Evolutionary conservation across 1,140 invertebrate genomes (phyloP), one percentile per base, ranked within the genome.

Genomic region (Paralvinella palmiformis): DNA sequence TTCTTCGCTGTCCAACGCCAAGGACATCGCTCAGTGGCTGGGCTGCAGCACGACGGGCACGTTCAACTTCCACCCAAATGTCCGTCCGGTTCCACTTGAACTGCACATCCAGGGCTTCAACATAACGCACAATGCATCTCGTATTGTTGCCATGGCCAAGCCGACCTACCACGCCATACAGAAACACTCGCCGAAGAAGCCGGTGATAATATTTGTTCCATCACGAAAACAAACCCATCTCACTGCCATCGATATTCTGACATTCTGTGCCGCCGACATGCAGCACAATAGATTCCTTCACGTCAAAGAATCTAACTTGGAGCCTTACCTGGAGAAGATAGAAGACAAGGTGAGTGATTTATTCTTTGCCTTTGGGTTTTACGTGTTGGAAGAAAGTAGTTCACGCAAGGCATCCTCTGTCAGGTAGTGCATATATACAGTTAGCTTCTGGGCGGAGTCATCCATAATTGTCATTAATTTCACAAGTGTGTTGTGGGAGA

Each of bases 51-150:
- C 91, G 3, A 92, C 92, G 66, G 87, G 88, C 32, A 94, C 93
- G 0, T 99, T 98, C 78, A 99, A 99, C 83, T 99, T 99, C 79
- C 94, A 98, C 79, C 96, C 96, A 0, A 96, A 92, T 75, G 95
- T 98, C 7, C 83, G 96, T 22, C 96, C 96, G 7, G 84, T 98
- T 32, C 93, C 94, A 0, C 78, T 99, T 5, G 95, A 99, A 78
- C 81, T 99, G 29, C 93, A 98, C 73, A 94, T 99, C 53, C 90
- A 93, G 74, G 94, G 96, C 13, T 94, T 97, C 77, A 99, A 98
- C 82, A 92, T 98, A 15, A 96, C 93, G 0, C 96, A 99, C 81
- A 97, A 96, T 76, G 91, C 91, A 1, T 94, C 95, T 0, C 85
- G 97, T 29, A 84, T 99, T 1, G 88, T 96, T 1, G 92, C 96